Evolutionary conservation across 2,113 vertebrate genomes (phyloP), one percentile per base, ranked within the genome.

Genomic region (Synchiropus splendidus): DNA sequence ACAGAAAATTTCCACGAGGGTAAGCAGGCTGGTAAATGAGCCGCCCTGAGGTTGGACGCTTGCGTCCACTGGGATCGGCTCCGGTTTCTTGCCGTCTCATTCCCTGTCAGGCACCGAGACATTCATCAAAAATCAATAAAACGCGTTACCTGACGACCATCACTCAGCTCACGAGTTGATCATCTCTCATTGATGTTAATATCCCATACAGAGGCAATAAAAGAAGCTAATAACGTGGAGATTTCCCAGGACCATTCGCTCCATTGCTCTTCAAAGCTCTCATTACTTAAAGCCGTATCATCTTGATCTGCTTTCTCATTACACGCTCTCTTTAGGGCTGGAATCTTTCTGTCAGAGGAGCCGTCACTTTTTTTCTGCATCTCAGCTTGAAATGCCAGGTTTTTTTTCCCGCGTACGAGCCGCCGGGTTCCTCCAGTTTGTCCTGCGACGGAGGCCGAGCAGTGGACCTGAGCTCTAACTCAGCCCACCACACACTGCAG

Each of bases 81-180:
- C n/a, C n/a, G n/a, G n/a, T n/a, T n/a, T n/a, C 8, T 27, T 27
- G 21, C 21, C 21, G 4, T 27, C 21, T 27, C 4, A 27, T 8
- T 9, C 10, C 13, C 31, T 18, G 5, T 31, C 15, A 38, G 41
- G 17, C 9, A 12, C 16, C 12, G 37, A 48, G 35, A 57, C 71
- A 59, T 72, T 58, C 45, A 74, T 79, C 68, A 68, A 58, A 72
- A 74, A 58, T 43, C 67, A 62, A 72, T 79, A 74, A 74, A 74
- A 58, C 64, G 50, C 18, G 58, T 59, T 67, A 74, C 61, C 56
- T 62, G 66, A 61, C 14, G 10, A 61, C 75, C 68, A 70, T 77
- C 68, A 75, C 55, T 54, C 38, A 41, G 58, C 50, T 70, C 67
- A 68, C 72, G 55, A 68, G 74, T 70, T 66, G 58, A 70, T 64